phyloP scores from a whole-genome alignment of 2,888 invertebrate species.

The Pediacus dermestoides region DNA sequence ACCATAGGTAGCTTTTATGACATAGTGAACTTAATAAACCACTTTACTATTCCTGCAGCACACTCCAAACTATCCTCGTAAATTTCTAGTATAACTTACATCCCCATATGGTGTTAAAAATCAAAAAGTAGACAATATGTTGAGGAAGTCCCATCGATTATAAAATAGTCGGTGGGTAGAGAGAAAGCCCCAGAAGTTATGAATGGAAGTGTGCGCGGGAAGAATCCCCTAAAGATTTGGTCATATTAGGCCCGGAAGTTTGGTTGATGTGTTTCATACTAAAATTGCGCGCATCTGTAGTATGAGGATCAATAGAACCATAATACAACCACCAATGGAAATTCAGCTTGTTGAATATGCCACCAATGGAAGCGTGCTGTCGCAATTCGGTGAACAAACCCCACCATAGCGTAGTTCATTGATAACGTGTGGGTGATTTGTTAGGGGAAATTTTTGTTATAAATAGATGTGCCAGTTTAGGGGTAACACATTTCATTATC shows the following conservation, averaged over 20 bases:
- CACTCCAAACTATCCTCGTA: too few species aligned
- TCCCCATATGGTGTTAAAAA: too few species aligned
- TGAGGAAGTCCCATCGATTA: slow-evolving; percentile 22
- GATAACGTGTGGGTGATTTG: slow-evolving; percentile 63
- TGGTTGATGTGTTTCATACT: slow-evolving; percentile 22
- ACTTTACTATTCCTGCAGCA: too few species aligned
- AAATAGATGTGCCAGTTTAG: slow-evolving; percentile 39
- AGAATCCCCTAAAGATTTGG: slow-evolving; percentile 31
- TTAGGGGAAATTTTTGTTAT: slow-evolving; percentile 46
- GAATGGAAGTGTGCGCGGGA: slow-evolving; percentile 37
- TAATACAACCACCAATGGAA: slow-evolving; percentile 39
- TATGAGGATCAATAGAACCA: slow-evolving; percentile 41
- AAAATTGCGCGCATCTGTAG: slow-evolving; percentile 36
- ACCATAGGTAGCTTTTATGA: too few species aligned
- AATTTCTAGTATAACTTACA: too few species aligned
- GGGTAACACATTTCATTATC: slow-evolving; percentile 40
- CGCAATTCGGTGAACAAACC: slow-evolving; percentile 41
- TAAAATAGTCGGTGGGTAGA: slow-evolving; percentile 12
- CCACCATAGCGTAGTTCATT: slow-evolving; percentile 56
- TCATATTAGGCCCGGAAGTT: slow-evolving; percentile 33
- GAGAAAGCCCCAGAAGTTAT: slow-evolving; percentile 33
- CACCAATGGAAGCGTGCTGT: slow-evolving; percentile 40
- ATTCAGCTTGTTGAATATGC: slow-evolving; percentile 36
- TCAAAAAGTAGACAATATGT: slow-evolving; percentile 19
- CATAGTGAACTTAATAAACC: too few species aligned